A percentile compares a stretch with the other conserved stretches of the same genome.
These are phyloP conservation scores for Drosophila birchii DNA, from an alignment of 2,888 invertebrate species.

Conservation along the genomic window DNA sequence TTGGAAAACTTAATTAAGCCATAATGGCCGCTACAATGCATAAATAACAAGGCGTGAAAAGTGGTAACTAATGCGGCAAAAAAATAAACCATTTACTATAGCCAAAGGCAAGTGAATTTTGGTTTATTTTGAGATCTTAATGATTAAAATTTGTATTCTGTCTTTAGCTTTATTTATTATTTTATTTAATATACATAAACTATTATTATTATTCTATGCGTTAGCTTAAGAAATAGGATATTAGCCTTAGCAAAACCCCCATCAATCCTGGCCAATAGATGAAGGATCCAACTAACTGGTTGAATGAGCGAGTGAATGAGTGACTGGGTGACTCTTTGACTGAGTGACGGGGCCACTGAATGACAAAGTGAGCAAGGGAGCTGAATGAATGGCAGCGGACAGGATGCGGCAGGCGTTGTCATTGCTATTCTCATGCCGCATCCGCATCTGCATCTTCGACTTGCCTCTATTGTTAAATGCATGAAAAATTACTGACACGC, in stretches of 20 bases:
- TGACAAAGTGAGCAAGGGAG: conserved; percentile 13
- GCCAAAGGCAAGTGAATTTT: not conserved
- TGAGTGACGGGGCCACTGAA: not conserved
- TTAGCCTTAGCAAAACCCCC: not conserved
- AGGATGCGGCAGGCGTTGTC: conserved; percentile 31
- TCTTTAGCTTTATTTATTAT: not conserved
- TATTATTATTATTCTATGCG: not conserved
- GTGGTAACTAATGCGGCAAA: conserved; percentile 4
- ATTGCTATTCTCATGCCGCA: conserved; percentile 5
- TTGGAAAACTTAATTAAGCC: conserved; percentile 69
- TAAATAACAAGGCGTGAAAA: conserved; percentile 58
- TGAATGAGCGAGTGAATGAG: conserved; percentile 21
- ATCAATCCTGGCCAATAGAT: conserved; percentile 15
- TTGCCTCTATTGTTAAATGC: conserved; percentile 71
- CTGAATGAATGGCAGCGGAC: conserved; percentile 34
- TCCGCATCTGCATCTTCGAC: conserved; percentile 4
- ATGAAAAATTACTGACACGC: conserved; percentile 72
- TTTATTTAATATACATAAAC: not conserved
- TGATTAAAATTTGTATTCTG: not conserved
- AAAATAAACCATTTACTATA: not conserved
- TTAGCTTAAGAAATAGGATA: not conserved
- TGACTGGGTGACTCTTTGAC: conserved; percentile 11
- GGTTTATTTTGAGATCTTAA: not conserved
- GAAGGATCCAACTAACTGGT: conserved; percentile 14
- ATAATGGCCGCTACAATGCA: conserved; percentile 52